A percentile compares a stretch with the other conserved stretches of the same genome.
These are phyloP conservation scores for Dryadula phaetusa DNA, from an alignment of 2,888 invertebrate species.

Conservation along the genomic window DNA sequence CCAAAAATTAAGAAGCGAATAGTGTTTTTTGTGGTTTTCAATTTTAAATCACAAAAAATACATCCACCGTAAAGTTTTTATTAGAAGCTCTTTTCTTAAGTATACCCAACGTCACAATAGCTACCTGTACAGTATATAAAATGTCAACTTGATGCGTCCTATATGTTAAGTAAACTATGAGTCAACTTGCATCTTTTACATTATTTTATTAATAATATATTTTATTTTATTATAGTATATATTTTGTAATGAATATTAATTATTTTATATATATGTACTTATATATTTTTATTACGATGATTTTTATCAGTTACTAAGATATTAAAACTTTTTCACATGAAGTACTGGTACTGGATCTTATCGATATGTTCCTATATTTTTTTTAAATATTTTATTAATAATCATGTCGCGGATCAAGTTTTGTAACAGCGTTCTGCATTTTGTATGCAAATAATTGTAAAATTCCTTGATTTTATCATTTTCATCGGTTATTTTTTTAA, in stretches of 20 bases:
- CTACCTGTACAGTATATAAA: slow-evolving; percentile 2
- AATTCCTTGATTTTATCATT: neutral
- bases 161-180: neutral
- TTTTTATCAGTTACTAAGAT: neutral
- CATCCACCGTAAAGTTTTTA: neutral
- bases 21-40: no score
- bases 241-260: no score
- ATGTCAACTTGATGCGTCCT: neutral
- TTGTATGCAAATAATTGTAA: neutral
- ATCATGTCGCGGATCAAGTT: neutral
- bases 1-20: no score
- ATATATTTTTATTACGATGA: neutral
- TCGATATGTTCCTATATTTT: neutral
- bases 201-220: neutral
- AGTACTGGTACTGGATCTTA: neutral
- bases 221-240: neutral
- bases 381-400: neutral
- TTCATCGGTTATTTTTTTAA: neutral
- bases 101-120: neutral
- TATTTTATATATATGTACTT: no score
- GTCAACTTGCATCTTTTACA: neutral
- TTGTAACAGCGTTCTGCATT: neutral
- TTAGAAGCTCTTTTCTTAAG: neutral
- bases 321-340: neutral
- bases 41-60: neutral